Conservation (phyloP, 1,140 invertebrate genomes). For the Eupristina koningsbergeri region DNA sequence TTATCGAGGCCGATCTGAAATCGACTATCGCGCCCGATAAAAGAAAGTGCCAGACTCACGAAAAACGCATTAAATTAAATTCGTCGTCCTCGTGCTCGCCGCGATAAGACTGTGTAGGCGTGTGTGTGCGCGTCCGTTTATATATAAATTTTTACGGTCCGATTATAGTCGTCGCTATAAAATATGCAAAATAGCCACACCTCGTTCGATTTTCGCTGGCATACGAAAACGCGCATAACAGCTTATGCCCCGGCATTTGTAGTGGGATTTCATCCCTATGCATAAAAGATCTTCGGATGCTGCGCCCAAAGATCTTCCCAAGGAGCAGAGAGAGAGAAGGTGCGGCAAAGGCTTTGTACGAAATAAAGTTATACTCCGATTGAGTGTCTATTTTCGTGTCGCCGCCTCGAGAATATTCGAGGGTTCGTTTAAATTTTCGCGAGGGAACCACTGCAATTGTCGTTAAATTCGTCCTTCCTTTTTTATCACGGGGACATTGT, state of each 20-base stretch:
- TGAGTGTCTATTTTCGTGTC: background rate
- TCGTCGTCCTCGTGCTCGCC: background rate
- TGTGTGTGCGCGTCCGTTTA: background rate
- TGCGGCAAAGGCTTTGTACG: background rate
- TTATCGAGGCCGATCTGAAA: slow-evolving; percentile 9
- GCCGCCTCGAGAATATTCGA: slow-evolving; percentile 5
- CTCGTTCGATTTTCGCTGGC: slow-evolving; percentile 39
- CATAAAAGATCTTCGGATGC: slow-evolving; percentile 8
- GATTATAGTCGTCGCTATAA: slow-evolving; percentile 27
- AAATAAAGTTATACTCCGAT: slow-evolving; percentile 6
- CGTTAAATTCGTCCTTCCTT: background rate
- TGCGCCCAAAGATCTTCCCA: slow-evolving; percentile 22
- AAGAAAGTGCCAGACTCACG: background rate
- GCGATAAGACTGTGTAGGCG: slow-evolving; percentile 33
- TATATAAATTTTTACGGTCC: slow-evolving; percentile 42
- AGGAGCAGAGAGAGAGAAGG: background rate
- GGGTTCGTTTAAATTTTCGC: slow-evolving; percentile 22
- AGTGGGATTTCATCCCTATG: slow-evolving; percentile 36
- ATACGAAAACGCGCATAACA: slow-evolving; percentile 35
- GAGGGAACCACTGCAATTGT: background rate
- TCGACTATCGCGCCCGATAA: slow-evolving; percentile 30
- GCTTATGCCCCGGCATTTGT: slow-evolving; percentile 36
- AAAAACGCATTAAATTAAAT: slow-evolving; percentile 41
- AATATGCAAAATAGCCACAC: slow-evolving; percentile 48
- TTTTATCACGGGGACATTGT: background rate